Evolutionary conservation across 2,888 invertebrate species (phyloP).

Genomic region (Phengaris alcon): DNA sequence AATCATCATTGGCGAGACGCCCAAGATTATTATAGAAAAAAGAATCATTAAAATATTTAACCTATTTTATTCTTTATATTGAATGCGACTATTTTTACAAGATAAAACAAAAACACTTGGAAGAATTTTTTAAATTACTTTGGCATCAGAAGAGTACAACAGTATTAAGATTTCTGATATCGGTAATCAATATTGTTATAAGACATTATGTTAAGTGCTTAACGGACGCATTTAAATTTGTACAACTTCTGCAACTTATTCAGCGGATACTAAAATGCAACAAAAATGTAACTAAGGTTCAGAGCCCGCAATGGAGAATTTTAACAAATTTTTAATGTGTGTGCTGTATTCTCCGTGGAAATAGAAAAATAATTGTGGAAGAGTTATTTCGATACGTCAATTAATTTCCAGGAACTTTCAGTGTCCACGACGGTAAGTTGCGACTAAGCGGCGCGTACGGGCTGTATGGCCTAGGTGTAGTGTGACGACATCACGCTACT

Average conservation of each 20-base stretch:
- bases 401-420: no score
- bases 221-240: not conserved
- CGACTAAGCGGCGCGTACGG: no score
- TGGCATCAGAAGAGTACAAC: conserved; percentile 13
- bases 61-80: conserved; percentile 8
- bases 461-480: no score
- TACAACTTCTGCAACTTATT: not conserved
- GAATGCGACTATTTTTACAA: conserved; percentile 1
- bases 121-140: conserved; percentile 16
- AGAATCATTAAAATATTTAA: conserved; percentile 2
- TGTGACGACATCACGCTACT: no score
- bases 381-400: no score
- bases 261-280: not conserved
- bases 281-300: not conserved
- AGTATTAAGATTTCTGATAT: not conserved
- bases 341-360: no score
- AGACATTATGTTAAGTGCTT: not conserved
- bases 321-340: no score
- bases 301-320: not conserved
- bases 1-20: not conserved
- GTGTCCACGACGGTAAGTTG: no score
- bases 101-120: not conserved
- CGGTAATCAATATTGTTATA: not conserved
- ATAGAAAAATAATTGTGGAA: no score
- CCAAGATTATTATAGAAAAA: conserved; percentile 2